A percentile compares a stretch with the other conserved stretches of the same genome.
phyloP scores from a whole-genome alignment of 2,113 vertebrate species.

The Chaetodon trifascialis region DNA sequence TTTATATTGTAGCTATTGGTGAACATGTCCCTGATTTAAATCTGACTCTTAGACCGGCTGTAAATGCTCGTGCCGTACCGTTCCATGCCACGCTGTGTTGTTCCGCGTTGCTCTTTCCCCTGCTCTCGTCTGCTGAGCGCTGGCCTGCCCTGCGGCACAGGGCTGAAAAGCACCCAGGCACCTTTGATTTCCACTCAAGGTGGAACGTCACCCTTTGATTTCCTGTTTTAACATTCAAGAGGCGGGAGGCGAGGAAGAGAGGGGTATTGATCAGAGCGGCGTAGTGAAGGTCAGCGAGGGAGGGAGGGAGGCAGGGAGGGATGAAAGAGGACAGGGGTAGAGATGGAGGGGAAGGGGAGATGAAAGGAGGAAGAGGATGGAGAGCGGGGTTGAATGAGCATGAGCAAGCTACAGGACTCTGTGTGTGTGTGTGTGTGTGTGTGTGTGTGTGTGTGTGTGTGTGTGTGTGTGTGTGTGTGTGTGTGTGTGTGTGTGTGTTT shows the following conservation, averaged over 20 bases:
- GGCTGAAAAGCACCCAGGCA: slow-evolving; percentile 88
- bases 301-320: slow-evolving; percentile 56
- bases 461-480: slow-evolving; percentile 49
- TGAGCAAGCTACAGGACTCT: slow-evolving; percentile 53
- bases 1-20: neutral
- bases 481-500: slow-evolving; percentile 39
- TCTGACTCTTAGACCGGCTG: neutral
- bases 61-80: slow-evolving; percentile 24
- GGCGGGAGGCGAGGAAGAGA: slow-evolving; percentile 89
- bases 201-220: slow-evolving; percentile 96
- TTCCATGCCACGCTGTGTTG: slow-evolving; percentile 27
- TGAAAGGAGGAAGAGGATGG: slow-evolving; percentile 75
- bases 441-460: slow-evolving; percentile 39
- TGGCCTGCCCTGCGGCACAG: slow-evolving; percentile 81
- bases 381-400: slow-evolving; percentile 73
- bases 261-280: slow-evolving; percentile 90
- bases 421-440: slow-evolving; percentile 51
- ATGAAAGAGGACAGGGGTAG: slow-evolving; percentile 73
- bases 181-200: slow-evolving; percentile 98
- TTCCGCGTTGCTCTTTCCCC: slow-evolving; percentile 64
- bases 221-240: slow-evolving; percentile 90
- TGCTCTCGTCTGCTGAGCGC: slow-evolving; percentile 45
- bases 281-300: slow-evolving; percentile 91
- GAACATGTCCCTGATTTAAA: neutral
- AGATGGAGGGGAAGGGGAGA: slow-evolving; percentile 69